Evolutionary conservation across 2,888 invertebrate species (phyloP).

Genomic region (Petrolisthes cinctipes): DNA sequence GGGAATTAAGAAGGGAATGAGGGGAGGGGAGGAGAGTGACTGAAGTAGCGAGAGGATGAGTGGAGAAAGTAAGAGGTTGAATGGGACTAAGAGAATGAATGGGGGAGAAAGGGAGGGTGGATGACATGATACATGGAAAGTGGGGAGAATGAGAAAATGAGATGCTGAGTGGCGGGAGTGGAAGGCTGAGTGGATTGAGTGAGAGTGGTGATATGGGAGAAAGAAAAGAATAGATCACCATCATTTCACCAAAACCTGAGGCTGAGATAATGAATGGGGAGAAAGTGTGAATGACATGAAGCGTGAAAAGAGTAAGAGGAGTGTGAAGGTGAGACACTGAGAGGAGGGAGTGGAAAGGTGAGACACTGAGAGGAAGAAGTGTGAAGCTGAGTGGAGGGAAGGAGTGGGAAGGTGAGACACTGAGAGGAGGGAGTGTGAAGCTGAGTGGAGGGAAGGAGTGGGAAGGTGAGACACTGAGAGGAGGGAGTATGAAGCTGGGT

Average conservation of each 20-base stretch:
- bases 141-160: background rate
- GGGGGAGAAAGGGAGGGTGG: background rate
- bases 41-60: too few species aligned
- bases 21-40: too few species aligned
- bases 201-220: too few species aligned
- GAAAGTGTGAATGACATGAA: too few species aligned
- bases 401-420: background rate
- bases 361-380: background rate
- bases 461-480: background rate
- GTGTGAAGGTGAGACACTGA: too few species aligned
- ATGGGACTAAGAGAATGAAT: too few species aligned
- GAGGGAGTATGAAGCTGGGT: too few species aligned
- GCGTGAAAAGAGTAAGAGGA: too few species aligned
- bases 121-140: background rate
- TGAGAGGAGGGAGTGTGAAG: background rate
- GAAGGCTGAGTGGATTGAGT: background rate
- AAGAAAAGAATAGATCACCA: too few species aligned
- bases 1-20: background rate
- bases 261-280: too few species aligned
- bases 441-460: background rate
- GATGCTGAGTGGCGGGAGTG: background rate
- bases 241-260: too few species aligned
- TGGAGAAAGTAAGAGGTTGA: too few species aligned
- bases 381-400: background rate
- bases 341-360: background rate